A percentile compares a stretch with the other conserved stretches of the same genome.
phyloP scores from a whole-genome alignment of 2,888 invertebrate genomes.

The Papilio protenor region DNA sequence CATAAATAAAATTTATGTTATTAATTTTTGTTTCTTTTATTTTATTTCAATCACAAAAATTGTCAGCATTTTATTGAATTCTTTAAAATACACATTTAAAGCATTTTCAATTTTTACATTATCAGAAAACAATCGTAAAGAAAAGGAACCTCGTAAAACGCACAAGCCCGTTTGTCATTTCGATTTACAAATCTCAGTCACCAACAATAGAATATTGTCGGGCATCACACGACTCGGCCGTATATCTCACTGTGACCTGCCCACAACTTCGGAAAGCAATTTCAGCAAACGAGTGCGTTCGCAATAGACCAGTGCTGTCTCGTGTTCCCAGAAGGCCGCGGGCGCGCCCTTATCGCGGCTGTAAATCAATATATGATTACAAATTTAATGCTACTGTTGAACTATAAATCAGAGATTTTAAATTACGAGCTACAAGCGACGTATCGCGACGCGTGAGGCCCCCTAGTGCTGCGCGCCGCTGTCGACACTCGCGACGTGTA shows the following conservation, averaged over 20 bases:
- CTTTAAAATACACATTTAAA: not conserved
- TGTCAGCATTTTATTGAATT: not conserved
- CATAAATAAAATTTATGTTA: not conserved
- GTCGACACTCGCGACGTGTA: conserved; percentile 75
- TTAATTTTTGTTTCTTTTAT: not conserved
- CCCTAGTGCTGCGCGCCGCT: conserved; percentile 80
- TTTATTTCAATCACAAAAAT: not conserved
- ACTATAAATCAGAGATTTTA: conserved; percentile 83
- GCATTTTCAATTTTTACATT: not conserved
- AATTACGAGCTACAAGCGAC: conserved; percentile 81
- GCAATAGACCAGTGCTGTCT: conserved; percentile 62
- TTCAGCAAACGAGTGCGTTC: conserved; percentile 59
- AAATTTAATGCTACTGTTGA: conserved; percentile 84
- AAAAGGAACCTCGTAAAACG: conserved; percentile 14
- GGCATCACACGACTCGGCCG: conserved; percentile 26
- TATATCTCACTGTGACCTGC: conserved; percentile 49
- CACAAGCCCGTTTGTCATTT: conserved; percentile 34
- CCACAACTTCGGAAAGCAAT: conserved; percentile 69
- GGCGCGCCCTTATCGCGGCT: conserved; percentile 78
- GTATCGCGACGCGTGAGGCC: conserved; percentile 81
- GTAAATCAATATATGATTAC: conserved; percentile 85
- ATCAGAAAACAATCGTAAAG: not conserved
- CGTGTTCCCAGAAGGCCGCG: conserved; percentile 75
- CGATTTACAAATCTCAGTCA: conserved; percentile 31
- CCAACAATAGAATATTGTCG: conserved; percentile 42